phyloP scores from a whole-genome alignment of 1,140 invertebrate genomes.

The Philopotamus ludificatus region DNA sequence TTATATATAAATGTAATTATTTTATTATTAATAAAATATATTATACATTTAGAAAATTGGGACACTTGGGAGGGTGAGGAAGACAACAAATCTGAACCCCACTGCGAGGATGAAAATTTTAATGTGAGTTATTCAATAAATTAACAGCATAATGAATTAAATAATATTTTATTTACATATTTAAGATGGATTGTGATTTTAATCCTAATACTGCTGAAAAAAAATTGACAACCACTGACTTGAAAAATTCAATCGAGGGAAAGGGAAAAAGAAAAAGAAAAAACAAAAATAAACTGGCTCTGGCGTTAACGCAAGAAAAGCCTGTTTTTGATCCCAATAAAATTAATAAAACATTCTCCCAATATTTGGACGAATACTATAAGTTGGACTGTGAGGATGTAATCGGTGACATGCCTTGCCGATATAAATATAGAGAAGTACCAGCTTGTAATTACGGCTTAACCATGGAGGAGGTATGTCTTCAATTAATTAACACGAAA shows the following conservation, averaged over 20 bases:
- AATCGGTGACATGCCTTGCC: conserved; percentile 84
- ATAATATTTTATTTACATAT: conserved; percentile 37
- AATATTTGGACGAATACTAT: conserved; percentile 95
- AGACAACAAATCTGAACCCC: conserved; percentile 49
- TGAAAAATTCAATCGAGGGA: conserved; percentile 58
- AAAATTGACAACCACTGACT: conserved; percentile 58
- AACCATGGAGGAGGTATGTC: conserved; percentile 78
- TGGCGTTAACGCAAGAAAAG: conserved; percentile 69
- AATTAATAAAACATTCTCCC: conserved; percentile 72
- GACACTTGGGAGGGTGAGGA: conserved; percentile 63
- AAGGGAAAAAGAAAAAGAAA: conserved; percentile 61
- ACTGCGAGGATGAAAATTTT: conserved; percentile 80
- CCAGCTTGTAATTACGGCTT: conserved; percentile 89
- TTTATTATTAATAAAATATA: not conserved
- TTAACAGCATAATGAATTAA: too few species aligned
- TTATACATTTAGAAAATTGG: conserved; percentile 64
- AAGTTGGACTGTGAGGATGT: conserved; percentile 93
- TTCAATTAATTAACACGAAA: not conserved
- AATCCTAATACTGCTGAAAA: conserved; percentile 58
- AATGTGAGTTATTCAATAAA: conserved; percentile 62
- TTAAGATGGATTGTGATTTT: conserved; percentile 86
- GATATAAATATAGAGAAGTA: conserved; percentile 91
- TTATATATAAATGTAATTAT: too few species aligned
- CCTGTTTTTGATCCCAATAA: conserved; percentile 78
- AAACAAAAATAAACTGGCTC: conserved; percentile 67